phyloP scores from a whole-genome alignment of 2,888 invertebrate species.

The Leucania comma region DNA sequence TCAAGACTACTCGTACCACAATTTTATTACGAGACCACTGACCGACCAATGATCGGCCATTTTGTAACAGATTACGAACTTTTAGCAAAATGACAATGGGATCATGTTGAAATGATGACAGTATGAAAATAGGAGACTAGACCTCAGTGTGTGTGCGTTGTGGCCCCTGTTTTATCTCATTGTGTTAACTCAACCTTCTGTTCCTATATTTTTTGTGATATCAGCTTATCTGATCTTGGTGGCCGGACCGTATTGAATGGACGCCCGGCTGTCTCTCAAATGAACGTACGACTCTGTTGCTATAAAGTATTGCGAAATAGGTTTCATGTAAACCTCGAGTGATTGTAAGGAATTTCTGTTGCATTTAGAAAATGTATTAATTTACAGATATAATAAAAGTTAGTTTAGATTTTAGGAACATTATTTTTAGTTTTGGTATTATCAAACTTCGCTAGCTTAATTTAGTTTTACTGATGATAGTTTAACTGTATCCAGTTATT shows the following conservation, averaged over 20 bases:
- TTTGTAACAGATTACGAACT: too few species aligned
- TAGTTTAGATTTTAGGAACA: not conserved
- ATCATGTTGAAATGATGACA: too few species aligned
- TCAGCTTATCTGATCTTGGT: conserved; percentile 69
- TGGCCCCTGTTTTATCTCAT: too few species aligned
- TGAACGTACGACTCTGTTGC: conserved; percentile 59
- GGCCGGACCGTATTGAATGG: conserved; percentile 70
- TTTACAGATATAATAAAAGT: conserved; percentile 1
- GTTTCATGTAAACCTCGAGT: conserved; percentile 42
- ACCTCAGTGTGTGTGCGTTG: too few species aligned
- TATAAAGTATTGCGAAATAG: conserved; percentile 60
- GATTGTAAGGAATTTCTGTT: conserved; percentile 25
- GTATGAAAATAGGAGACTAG: too few species aligned
- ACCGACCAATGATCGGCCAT: too few species aligned
- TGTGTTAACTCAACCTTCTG: conserved; percentile 13
- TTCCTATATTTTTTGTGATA: not conserved
- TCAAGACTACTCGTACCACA: too few species aligned
- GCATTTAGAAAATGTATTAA: conserved; percentile 16
- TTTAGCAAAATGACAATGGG: too few species aligned
- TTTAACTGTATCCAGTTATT: not conserved
- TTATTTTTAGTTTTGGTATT: not conserved
- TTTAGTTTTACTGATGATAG: too few species aligned
- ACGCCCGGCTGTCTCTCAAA: conserved; percentile 66
- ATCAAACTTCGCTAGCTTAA: too few species aligned
- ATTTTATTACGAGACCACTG: too few species aligned